phyloP scores from a whole-genome alignment of 1,140 invertebrate species.

The Macrotrachela quadricornifera region DNA sequence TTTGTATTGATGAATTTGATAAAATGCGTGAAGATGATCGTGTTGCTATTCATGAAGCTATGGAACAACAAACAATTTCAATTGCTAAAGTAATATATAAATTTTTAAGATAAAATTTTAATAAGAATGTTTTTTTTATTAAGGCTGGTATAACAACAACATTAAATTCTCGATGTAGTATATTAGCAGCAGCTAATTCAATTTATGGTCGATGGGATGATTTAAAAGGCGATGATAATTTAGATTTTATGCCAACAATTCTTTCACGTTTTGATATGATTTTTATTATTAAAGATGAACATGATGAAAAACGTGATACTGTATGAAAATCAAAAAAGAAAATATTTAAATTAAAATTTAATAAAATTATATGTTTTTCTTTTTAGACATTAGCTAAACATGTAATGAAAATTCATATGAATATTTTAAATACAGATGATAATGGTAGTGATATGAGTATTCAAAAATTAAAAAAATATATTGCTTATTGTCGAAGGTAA shows the following conservation, averaged over 20 bases:
- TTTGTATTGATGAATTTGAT: slow-evolving; percentile 99
- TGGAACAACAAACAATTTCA: slow-evolving; percentile 99
- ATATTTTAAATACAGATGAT: slow-evolving; percentile 42
- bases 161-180: slow-evolving; percentile 86
- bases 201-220: slow-evolving; percentile 98
- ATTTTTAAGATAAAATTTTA: not conserved
- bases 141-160: slow-evolving; percentile 93
- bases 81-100: slow-evolving; percentile 61
- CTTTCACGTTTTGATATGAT: slow-evolving; percentile 99
- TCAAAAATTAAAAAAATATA: slow-evolving; percentile 69
- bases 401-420: slow-evolving; percentile 85
- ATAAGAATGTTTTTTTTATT: slow-evolving; percentile 10
- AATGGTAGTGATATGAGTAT: slow-evolving; percentile 51
- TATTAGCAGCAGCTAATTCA: slow-evolving; percentile 91
- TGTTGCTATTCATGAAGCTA: slow-evolving; percentile 97
- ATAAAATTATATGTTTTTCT: not conserved
- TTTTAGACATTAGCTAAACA: slow-evolving; percentile 68
- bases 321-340: slow-evolving; percentile 29
- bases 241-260: slow-evolving; percentile 99
- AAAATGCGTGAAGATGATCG: slow-evolving; percentile 98
- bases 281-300: slow-evolving; percentile 94
- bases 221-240: slow-evolving; percentile 88
- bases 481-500: slow-evolving; percentile 65
- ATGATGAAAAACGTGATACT: slow-evolving; percentile 64
- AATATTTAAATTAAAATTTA: not conserved